Percentiles rank a stretch among this genome's conserved stretches.
Conservation (phyloP, 1,140 invertebrate genomes). For the Conus betulinus region DNA sequence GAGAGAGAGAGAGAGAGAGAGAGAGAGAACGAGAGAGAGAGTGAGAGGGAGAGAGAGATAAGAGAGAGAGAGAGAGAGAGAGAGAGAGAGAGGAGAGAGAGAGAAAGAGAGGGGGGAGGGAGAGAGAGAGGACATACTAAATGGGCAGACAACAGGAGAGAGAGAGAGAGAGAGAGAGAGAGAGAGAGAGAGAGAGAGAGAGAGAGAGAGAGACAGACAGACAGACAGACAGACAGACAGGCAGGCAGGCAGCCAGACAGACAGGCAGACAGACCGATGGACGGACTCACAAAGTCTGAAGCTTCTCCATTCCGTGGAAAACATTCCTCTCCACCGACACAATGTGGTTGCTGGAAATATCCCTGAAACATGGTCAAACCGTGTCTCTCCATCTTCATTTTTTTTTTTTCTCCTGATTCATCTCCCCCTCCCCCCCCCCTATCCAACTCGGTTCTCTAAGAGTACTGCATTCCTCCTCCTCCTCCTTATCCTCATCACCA, state of each 20-base stretch:
- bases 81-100: not conserved
- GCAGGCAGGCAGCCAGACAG: not conserved
- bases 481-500: too few species aligned
- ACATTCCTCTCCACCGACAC: constrained; percentile 67
- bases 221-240: not conserved
- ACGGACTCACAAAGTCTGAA: constrained; percentile 73
- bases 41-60: not conserved
- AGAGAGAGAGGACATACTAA: not conserved
- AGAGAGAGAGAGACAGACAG: not conserved
- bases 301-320: constrained; percentile 68
- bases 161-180: not conserved
- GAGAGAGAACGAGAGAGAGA: not conserved
- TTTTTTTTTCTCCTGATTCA: too few species aligned
- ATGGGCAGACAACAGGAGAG: not conserved
- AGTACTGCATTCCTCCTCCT: too few species aligned
- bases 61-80: not conserved
- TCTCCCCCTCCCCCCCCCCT: too few species aligned
- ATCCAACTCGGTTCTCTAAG: too few species aligned
- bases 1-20: not conserved
- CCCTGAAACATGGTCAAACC: constrained; percentile 61
- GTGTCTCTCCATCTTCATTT: too few species aligned
- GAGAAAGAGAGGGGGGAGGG: not conserved
- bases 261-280: not conserved
- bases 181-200: not conserved
- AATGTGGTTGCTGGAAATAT: constrained; percentile 72